These are phyloP conservation scores for Hyles lineata DNA, from an alignment of 2,888 invertebrate genomes.

Conservation along the genomic window DNA sequence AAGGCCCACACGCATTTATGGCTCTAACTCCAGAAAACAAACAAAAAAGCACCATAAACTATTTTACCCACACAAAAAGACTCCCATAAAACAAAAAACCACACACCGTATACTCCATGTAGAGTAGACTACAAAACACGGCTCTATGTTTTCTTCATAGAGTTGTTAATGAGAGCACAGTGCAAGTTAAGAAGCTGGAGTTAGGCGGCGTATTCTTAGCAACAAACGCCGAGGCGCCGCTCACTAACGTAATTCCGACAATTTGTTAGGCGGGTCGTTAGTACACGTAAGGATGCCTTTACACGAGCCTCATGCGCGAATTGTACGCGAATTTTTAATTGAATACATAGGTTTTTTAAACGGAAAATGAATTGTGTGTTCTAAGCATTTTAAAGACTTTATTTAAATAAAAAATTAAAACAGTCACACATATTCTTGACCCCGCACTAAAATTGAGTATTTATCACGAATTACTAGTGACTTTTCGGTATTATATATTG, in stretches of 20 bases:
- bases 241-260: conserved; percentile 33
- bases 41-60: no score
- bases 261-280: conserved; percentile 35
- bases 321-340: neutral
- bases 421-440: no score
- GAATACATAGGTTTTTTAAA: no score
- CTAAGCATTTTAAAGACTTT: no score
- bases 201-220: conserved; percentile 25
- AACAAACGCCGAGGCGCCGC: conserved; percentile 29
- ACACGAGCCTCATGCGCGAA: neutral
- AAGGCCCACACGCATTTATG: no score
- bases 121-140: neutral
- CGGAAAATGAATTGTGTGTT: no score
- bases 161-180: conserved; percentile 20
- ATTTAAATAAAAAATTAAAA: no score
- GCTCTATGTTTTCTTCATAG: conserved; percentile 12
- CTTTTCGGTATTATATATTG: no score
- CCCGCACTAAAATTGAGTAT: no score
- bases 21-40: no score
- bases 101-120: neutral
- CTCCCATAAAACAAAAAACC: neutral
- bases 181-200: conserved; percentile 24
- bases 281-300: neutral
- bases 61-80: neutral
- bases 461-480: no score